phyloP scores from a whole-genome alignment of 2,888 invertebrate species.

The Chrysolina americana region DNA sequence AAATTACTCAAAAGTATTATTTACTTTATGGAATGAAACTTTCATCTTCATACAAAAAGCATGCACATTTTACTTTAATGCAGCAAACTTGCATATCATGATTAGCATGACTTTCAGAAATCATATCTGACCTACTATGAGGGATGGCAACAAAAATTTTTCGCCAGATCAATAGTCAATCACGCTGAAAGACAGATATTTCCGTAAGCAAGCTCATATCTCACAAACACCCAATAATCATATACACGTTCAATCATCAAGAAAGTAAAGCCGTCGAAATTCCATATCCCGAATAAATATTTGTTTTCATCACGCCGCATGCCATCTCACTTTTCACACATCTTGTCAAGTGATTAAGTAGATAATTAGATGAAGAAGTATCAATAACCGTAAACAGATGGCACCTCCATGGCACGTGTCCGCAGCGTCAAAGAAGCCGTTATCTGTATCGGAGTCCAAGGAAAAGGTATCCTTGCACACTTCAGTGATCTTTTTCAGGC shows the following conservation, averaged over 20 bases:
- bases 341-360: slow-evolving; percentile 14
- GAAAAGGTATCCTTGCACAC: slow-evolving; percentile 43
- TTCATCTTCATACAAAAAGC: no score
- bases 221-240: no score
- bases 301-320: slow-evolving; percentile 10
- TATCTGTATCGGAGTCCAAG: slow-evolving; percentile 36
- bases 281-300: neutral
- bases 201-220: no score
- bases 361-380: slow-evolving; percentile 27
- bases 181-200: no score
- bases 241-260: neutral
- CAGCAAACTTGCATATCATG: no score
- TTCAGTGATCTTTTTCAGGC: slow-evolving; percentile 45
- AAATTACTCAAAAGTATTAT: no score
- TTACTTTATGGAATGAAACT: no score
- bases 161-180: no score
- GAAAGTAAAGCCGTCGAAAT: neutral
- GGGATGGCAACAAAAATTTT: no score
- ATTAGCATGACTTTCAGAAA: no score
- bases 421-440: slow-evolving; percentile 43
- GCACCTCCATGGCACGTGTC: slow-evolving; percentile 40
- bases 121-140: no score
- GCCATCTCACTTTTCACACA: slow-evolving; percentile 9
- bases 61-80: no score
- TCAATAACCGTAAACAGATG: slow-evolving; percentile 29